A percentile compares a stretch with the other conserved stretches of the same genome.
These are phyloP conservation scores for Caenorhabditis afra DNA, from an alignment of 2,888 invertebrate genomes.

Conservation along the genomic window DNA sequence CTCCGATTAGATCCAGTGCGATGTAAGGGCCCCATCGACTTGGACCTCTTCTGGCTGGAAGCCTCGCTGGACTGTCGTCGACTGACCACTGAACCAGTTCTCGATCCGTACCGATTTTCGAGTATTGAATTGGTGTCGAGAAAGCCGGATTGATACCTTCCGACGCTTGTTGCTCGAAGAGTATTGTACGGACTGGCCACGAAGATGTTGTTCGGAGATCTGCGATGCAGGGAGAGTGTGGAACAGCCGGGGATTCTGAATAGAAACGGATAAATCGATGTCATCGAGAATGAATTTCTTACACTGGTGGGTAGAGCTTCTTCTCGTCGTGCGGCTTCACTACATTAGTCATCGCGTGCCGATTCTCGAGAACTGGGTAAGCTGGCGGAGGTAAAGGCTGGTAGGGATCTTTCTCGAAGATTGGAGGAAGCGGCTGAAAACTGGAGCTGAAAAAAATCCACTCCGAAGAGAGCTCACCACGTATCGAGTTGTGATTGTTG, in stretches of 20 bases:
- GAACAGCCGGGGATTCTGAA: slow-evolving; percentile 79
- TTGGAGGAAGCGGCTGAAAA: slow-evolving; percentile 72
- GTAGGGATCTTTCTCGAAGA: slow-evolving; percentile 79
- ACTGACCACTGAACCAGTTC: slow-evolving; percentile 58
- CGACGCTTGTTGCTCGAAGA: slow-evolving; percentile 71
- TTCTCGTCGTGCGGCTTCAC: slow-evolving; percentile 79
- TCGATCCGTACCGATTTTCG: slow-evolving; percentile 57
- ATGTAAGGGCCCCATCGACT: slow-evolving; percentile 70
- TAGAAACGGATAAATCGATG: no score
- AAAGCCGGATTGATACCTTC: slow-evolving; percentile 64
- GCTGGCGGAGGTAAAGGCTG: slow-evolving; percentile 80
- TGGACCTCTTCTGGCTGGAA: slow-evolving; percentile 64
- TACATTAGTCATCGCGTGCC: slow-evolving; percentile 77
- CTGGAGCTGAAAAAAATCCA: no score
- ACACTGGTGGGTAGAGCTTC: slow-evolving; percentile 81
- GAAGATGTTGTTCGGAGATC: slow-evolving; percentile 72
- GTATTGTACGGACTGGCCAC: slow-evolving; percentile 80
- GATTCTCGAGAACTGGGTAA: slow-evolving; percentile 78
- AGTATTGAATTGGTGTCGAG: slow-evolving; percentile 58
- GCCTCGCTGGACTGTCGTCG: slow-evolving; percentile 60
- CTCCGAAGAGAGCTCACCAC: slow-evolving; percentile 66
- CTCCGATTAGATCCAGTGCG: slow-evolving; percentile 62
- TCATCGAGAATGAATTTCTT: slow-evolving; percentile 29
- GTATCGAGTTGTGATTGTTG: slow-evolving; percentile 78
- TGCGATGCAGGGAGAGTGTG: slow-evolving; percentile 77